phyloP scores from a whole-genome alignment of 2,888 invertebrate species.

The Volucella bombylans region DNA sequence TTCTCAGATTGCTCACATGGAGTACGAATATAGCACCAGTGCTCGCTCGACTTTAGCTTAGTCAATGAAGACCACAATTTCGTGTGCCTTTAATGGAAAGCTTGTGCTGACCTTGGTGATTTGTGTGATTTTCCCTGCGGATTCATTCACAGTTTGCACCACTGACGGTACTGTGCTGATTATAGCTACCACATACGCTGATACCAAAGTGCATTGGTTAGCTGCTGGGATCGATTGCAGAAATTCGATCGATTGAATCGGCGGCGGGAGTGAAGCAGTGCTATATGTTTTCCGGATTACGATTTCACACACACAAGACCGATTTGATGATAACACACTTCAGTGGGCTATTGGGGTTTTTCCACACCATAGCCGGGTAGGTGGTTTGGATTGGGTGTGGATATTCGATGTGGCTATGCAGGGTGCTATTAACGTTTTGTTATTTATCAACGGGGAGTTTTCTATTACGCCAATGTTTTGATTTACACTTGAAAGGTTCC shows the following conservation, averaged over 20 bases:
- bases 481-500: slow-evolving; percentile 13
- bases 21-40: no score
- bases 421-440: slow-evolving; percentile 16
- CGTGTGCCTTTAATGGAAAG: neutral
- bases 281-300: slow-evolving; percentile 55
- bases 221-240: slow-evolving; percentile 41
- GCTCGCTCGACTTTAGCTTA: neutral
- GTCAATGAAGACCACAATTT: slow-evolving; percentile 25
- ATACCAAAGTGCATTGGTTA: slow-evolving; percentile 11
- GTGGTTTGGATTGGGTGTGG: neutral
- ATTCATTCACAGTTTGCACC: slow-evolving; percentile 17
- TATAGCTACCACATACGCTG: neutral
- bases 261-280: neutral
- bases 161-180: neutral
- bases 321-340: slow-evolving; percentile 40
- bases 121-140: neutral
- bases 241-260: slow-evolving; percentile 25
- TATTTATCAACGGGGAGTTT: slow-evolving; percentile 29
- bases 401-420: neutral
- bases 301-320: slow-evolving; percentile 31
- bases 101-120: slow-evolving; percentile 43
- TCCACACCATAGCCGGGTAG: slow-evolving; percentile 14
- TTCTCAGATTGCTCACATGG: slow-evolving; percentile 11
- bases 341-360: slow-evolving; percentile 27
- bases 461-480: slow-evolving; percentile 32